Percentiles rank a stretch among this genome's conserved stretches.
phyloP scores from a whole-genome alignment of 1,140 invertebrate genomes.

The Dendroctonus valens region DNA sequence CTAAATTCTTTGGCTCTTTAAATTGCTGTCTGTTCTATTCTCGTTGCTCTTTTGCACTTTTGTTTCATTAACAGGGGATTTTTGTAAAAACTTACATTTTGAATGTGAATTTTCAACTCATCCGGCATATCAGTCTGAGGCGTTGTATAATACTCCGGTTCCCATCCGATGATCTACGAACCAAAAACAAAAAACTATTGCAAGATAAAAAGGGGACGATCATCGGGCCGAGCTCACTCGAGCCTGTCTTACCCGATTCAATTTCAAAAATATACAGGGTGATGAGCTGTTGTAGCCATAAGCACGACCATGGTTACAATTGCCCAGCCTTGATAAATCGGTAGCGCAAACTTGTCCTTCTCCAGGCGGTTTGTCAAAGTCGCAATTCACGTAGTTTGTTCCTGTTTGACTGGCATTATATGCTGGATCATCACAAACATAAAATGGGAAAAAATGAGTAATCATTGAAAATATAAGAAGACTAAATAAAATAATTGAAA shows the following conservation, averaged over 20 bases:
- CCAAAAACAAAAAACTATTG: slow-evolving; percentile 20
- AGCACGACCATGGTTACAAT: slow-evolving; percentile 61
- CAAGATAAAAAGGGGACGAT: slow-evolving; percentile 19
- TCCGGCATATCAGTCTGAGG: slow-evolving; percentile 65
- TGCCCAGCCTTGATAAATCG: slow-evolving; percentile 60
- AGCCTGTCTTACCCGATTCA: slow-evolving; percentile 71
- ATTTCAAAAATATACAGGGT: slow-evolving; percentile 83
- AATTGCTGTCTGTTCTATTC: too few species aligned
- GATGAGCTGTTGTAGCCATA: slow-evolving; percentile 69
- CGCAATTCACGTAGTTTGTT: slow-evolving; percentile 66
- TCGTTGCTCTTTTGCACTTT: too few species aligned
- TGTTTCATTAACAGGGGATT: too few species aligned
- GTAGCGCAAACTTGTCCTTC: slow-evolving; percentile 70
- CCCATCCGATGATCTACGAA: slow-evolving; percentile 68
- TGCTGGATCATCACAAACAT: slow-evolving; percentile 48
- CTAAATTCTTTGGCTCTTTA: too few species aligned
- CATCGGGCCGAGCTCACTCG: slow-evolving; percentile 54
- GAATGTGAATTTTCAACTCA: slow-evolving; percentile 62
- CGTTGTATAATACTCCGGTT: slow-evolving; percentile 70
- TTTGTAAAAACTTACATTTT: slow-evolving; percentile 24
- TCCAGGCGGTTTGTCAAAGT: slow-evolving; percentile 58
- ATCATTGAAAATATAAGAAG: slow-evolving; percentile 35
- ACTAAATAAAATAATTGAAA: not conserved
- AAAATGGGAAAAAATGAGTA: slow-evolving; percentile 34
- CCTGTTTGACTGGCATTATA: slow-evolving; percentile 60